Percentiles rank a stretch among this genome's conserved stretches.
phyloP scores from a whole-genome alignment of 2,797 vertebrate species.

The Eleutherodactylus coqui region DNA sequence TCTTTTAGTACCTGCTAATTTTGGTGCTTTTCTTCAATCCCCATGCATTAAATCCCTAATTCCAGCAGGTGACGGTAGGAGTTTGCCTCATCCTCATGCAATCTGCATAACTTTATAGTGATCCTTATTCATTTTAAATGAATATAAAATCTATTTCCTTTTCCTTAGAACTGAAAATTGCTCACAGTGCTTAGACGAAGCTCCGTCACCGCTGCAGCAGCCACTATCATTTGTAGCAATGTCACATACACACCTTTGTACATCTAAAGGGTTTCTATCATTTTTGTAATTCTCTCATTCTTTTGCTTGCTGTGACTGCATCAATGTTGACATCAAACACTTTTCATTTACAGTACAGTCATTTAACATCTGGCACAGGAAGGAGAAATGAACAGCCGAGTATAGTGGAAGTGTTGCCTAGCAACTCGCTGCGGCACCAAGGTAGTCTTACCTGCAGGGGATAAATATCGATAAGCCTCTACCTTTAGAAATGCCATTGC shows the following conservation, averaged over 20 bases:
- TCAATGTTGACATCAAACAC: conserved; percentile 50
- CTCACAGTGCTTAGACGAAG: not conserved
- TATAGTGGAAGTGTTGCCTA: conserved; percentile 56
- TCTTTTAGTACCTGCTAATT: too few species aligned
- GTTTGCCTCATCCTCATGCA: not conserved
- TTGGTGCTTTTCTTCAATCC: not conserved
- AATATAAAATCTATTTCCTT: not conserved
- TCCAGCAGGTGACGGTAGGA: not conserved
- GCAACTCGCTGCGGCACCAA: conserved; percentile 45
- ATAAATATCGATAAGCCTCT: conserved; percentile 72
- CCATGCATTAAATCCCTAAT: not conserved
- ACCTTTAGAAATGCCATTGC: conserved; percentile 66
- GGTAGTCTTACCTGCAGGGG: conserved; percentile 68
- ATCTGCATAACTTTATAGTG: not conserved
- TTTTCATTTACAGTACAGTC: conserved; percentile 56
- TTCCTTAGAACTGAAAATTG: conserved; percentile 6
- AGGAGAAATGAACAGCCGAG: conserved; percentile 31
- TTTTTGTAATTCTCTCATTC: conserved; percentile 49
- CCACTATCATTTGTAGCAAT: conserved; percentile 12
- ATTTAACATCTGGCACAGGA: conserved; percentile 50
- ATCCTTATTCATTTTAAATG: not conserved
- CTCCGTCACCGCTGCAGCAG: too few species aligned
- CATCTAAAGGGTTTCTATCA: conserved; percentile 21
- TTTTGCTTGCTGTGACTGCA: conserved; percentile 50
- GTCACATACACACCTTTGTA: conserved; percentile 19